Percentiles rank a stretch among this genome's conserved stretches.
Conservation (phyloP, 2,797 vertebrate genomes). For the Dromococcyx pavoninus region DNA sequence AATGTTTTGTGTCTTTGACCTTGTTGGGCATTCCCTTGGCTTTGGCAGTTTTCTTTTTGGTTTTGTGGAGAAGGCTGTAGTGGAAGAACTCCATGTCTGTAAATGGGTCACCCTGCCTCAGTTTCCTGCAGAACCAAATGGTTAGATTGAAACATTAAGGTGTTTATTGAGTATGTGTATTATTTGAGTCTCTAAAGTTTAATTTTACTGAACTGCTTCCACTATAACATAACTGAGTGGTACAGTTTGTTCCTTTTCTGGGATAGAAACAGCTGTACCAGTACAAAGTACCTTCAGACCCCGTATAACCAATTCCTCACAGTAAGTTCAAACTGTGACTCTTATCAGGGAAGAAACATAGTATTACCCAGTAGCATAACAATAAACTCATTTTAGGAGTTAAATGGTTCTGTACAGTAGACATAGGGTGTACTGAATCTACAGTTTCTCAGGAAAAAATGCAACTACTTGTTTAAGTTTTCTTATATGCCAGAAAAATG, state of each 20-base stretch:
- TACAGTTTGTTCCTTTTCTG: background rate
- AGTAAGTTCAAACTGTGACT: background rate
- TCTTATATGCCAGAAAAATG: background rate
- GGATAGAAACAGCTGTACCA: background rate
- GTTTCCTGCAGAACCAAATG: slow-evolving; percentile 58
- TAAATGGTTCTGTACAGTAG: background rate
- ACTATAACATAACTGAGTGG: background rate
- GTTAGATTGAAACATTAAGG: background rate
- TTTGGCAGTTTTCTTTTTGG: background rate
- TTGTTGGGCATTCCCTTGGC: background rate
- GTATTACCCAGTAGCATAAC: background rate
- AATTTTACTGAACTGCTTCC: background rate
- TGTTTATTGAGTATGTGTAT: background rate
- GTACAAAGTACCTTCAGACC: background rate
- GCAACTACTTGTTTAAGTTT: background rate
- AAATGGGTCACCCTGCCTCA: slow-evolving; percentile 69
- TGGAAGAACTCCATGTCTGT: slow-evolving; percentile 4
- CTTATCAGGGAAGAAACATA: background rate
- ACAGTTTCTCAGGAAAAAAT: background rate
- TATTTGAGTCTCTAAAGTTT: background rate
- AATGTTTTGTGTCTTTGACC: background rate
- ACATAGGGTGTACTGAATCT: background rate
- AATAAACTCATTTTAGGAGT: background rate
- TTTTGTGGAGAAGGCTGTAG: background rate
- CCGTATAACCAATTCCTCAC: background rate